Conservation (phyloP, 2,888 invertebrate species). For the Meganola albula region DNA sequence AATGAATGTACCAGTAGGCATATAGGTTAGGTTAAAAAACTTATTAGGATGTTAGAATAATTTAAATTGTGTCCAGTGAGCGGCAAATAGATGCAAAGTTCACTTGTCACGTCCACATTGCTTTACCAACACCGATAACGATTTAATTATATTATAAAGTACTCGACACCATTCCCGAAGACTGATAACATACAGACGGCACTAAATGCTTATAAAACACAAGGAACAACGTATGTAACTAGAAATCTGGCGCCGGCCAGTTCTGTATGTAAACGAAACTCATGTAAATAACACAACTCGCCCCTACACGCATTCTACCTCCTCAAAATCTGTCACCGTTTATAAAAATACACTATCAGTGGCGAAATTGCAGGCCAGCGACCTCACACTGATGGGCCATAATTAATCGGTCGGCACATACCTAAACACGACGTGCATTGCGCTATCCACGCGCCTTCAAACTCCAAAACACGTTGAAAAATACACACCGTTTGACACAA, state of each 20-base stretch:
- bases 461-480: slow-evolving; percentile 65
- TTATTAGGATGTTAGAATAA: too few relatives aligned
- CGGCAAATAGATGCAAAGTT: slow-evolving; percentile 65
- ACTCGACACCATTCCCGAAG: slow-evolving; percentile 63
- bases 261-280: slow-evolving; percentile 33
- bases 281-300: slow-evolving; percentile 32
- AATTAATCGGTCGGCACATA: slow-evolving; percentile 71
- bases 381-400: slow-evolving; percentile 68
- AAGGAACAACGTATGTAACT: slow-evolving; percentile 43
- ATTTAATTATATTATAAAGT: slow-evolving; percentile 73
- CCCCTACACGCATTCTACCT: slow-evolving; percentile 30
- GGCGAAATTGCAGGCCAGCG: slow-evolving; percentile 62
- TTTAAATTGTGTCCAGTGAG: too few relatives aligned
- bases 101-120: slow-evolving; percentile 40
- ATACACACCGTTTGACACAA: slow-evolving; percentile 65
- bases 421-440: slow-evolving; percentile 72
- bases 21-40: too few relatives aligned
- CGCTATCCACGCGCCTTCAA: slow-evolving; percentile 59
- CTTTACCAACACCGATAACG: slow-evolving; percentile 55
- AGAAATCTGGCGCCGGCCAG: slow-evolving; percentile 32
- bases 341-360: slow-evolving; percentile 55
- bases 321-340: slow-evolving; percentile 45
- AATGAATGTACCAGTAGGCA: too few relatives aligned
- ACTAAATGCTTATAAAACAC: slow-evolving; percentile 51
- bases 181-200: slow-evolving; percentile 59